Percentiles rank a stretch among this genome's conserved stretches.
phyloP scores from a whole-genome alignment of 2,797 vertebrate species.

The Platyrinchus mystaceus region DNA sequence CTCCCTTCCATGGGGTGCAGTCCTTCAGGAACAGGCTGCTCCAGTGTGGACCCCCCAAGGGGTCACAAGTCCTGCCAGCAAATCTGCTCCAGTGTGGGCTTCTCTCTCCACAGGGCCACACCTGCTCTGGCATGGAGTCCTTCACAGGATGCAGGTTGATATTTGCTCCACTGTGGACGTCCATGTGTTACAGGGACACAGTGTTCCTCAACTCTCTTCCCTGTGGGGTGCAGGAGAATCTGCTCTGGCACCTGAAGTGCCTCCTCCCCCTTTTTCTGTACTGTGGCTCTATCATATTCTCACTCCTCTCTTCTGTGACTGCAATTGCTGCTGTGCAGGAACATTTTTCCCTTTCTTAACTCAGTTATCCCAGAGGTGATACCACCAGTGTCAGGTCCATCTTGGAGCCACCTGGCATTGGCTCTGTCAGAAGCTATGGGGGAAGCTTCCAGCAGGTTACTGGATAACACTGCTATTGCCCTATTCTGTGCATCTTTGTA shows the following conservation, averaged over 20 bases:
- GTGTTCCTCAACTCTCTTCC: not conserved
- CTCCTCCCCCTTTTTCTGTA: not conserved
- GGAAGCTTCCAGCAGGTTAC: not conserved
- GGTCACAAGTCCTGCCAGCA: not conserved
- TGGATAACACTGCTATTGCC: not conserved
- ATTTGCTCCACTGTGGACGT: not conserved
- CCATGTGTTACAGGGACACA: not conserved
- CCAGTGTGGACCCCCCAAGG: not conserved
- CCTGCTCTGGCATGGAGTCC: not conserved
- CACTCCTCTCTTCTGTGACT: not conserved
- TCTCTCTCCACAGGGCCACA: not conserved
- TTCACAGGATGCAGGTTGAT: not conserved
- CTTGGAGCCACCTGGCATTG: not conserved
- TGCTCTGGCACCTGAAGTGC: not conserved
- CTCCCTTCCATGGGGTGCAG: not conserved
- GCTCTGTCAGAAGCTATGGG: not conserved
- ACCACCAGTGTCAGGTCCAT: no score
- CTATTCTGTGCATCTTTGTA: not conserved
- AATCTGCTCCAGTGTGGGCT: not conserved
- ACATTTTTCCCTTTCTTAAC: not conserved
- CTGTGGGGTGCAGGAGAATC: fast-evolving
- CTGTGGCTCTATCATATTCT: not conserved
- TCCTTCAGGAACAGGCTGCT: not conserved
- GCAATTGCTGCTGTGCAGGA: not conserved
- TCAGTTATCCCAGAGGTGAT: not conserved